A percentile compares a stretch with the other conserved stretches of the same genome.
Evolutionary conservation across 2,797 vertebrate species (phyloP).

Genomic region (Thamnophis elegans): DNA sequence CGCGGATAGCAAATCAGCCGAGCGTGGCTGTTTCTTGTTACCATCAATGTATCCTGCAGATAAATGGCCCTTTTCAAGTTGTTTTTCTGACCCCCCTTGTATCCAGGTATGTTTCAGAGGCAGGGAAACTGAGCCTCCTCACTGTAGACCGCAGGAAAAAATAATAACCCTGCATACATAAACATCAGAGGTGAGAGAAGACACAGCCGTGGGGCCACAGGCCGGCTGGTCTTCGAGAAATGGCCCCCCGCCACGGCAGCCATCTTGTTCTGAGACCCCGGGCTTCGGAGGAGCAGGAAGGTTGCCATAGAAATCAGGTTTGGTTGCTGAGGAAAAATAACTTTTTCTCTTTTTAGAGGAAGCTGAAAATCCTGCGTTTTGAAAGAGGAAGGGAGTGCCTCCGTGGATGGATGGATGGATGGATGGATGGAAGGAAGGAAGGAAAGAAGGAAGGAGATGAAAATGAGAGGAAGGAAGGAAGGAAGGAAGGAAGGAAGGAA

Average conservation of each 20-base stretch:
- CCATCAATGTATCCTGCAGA: fast-evolving
- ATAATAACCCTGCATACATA: not conserved
- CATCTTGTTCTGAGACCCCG: not conserved
- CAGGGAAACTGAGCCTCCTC: not conserved
- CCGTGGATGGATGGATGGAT: too few relatives aligned
- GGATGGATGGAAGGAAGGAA: too few relatives aligned
- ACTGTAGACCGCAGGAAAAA: not conserved
- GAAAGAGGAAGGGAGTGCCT: not conserved
- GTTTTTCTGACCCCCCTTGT: not conserved
- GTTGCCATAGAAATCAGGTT: slow-evolving; percentile 8
- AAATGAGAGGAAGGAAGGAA: too few relatives aligned
- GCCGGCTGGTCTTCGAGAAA: not conserved
- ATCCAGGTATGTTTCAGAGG: not conserved
- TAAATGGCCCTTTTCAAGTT: not conserved
- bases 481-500: too few relatives aligned
- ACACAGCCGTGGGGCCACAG: fast-evolving
- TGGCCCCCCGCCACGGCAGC: not conserved
- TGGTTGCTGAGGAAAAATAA: not conserved
- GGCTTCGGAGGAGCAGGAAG: not conserved
- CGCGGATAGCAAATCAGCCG: not conserved
- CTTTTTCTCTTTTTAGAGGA: not conserved
- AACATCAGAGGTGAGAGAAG: not conserved
- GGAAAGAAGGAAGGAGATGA: too few relatives aligned
- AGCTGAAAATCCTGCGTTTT: not conserved
- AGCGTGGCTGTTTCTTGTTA: not conserved